Evolutionary conservation across 1,140 invertebrate genomes (phyloP).

Genomic region (Lasioglossum albipes): DNA sequence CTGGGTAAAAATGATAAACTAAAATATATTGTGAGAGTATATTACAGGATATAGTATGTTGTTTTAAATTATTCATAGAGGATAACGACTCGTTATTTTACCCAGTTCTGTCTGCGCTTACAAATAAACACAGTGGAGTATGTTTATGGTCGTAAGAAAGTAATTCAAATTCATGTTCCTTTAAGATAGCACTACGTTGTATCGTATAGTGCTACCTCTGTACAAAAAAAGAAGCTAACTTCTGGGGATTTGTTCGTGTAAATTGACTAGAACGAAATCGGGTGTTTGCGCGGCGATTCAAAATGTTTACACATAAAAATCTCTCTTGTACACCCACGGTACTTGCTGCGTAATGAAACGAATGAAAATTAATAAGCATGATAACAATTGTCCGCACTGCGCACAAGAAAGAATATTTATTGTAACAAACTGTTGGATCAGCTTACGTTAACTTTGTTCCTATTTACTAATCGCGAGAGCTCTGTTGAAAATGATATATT

Average conservation of each 20-base stretch:
- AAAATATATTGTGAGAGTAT: too few relatives aligned
- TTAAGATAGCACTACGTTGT: not conserved
- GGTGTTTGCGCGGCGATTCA: not conserved
- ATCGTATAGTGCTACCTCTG: not conserved
- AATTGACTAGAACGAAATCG: not conserved
- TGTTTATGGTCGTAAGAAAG: too few relatives aligned
- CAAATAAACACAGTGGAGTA: not conserved
- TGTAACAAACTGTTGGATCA: slow-evolving; percentile 28
- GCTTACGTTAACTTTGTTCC: slow-evolving; percentile 23
- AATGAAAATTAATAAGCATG: slow-evolving; percentile 4
- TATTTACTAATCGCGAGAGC: slow-evolving; percentile 18
- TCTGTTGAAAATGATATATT: slow-evolving; percentile 43
- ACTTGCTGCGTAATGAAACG: not conserved
- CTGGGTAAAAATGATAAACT: slow-evolving; percentile 11
- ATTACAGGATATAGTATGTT: too few relatives aligned
- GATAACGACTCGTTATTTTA: not conserved
- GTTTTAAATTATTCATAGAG: too few relatives aligned
- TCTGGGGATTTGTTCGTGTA: not conserved
- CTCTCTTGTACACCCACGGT: not conserved
- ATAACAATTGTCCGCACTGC: not conserved
- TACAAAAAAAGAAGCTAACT: not conserved
- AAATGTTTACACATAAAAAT: not conserved
- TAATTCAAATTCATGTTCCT: not conserved
- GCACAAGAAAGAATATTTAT: slow-evolving; percentile 22
- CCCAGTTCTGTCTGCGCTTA: slow-evolving; percentile 6